Conservation (phyloP, 1,140 invertebrate genomes). For the Oreohelix idahoensis region DNA sequence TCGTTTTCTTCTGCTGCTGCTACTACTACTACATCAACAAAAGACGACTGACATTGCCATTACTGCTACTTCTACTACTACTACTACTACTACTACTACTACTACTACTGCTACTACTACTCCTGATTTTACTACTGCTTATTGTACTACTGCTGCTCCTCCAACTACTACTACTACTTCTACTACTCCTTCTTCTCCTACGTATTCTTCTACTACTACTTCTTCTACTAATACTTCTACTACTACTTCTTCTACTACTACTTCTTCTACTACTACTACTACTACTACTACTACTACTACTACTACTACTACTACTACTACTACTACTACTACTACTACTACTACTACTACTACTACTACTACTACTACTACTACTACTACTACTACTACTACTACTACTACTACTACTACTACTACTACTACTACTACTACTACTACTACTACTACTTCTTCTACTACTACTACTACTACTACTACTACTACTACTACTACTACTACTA, state of each 20-base stretch:
- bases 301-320: constrained; percentile 30
- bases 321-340: constrained; percentile 40
- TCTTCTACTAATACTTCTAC: no score
- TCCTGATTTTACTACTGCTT: no score
- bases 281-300: constrained; percentile 35
- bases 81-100: constrained; percentile 42
- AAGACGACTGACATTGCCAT: constrained; percentile 30
- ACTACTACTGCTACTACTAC: constrained; percentile 37
- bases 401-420: no score
- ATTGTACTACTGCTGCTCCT: no score
- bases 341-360: constrained; percentile 40
- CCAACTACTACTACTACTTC: no score
- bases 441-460: no score
- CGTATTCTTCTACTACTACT: constrained; percentile 29
- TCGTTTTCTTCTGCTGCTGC: no score
- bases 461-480: no score
- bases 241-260: constrained; percentile 41
- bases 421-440: no score
- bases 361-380: constrained; percentile 38
- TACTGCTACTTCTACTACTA: constrained; percentile 47
- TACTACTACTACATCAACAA: no score
- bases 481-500: no score
- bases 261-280: constrained; percentile 44
- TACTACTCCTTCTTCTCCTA: no score
- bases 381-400: constrained; percentile 3